These are phyloP conservation scores for Dyspetes luteomarginatus DNA, from an alignment of 2,888 invertebrate genomes.

Conservation along the genomic window DNA sequence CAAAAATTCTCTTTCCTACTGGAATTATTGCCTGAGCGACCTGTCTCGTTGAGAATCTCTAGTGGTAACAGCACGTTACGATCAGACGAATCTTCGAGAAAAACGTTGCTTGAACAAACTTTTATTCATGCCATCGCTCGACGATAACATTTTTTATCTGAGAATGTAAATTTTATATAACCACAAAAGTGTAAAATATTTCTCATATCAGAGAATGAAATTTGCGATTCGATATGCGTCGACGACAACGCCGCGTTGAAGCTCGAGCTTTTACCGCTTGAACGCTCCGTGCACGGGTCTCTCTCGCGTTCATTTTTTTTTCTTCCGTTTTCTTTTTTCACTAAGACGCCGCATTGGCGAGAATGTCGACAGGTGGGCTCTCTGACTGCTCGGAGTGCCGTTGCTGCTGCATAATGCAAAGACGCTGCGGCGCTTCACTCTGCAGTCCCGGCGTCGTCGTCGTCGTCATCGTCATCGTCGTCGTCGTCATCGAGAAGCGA, in stretches of 20 bases:
- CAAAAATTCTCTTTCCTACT: no score
- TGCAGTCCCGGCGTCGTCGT: slow-evolving; percentile 39
- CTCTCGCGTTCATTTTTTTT: not conserved
- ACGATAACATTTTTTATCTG: slow-evolving; percentile 47
- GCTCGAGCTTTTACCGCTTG: slow-evolving; percentile 63
- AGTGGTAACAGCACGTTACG: slow-evolving; percentile 46
- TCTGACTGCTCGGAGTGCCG: slow-evolving; percentile 51
- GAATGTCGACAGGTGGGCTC: slow-evolving; percentile 68
- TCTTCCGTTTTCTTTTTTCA: slow-evolving; percentile 17
- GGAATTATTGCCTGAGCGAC: no score
- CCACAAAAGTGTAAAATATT: slow-evolving; percentile 47
- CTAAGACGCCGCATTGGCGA: slow-evolving; percentile 55
- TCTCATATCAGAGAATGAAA: slow-evolving; percentile 50
- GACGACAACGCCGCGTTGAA: slow-evolving; percentile 22
- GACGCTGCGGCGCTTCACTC: slow-evolving; percentile 58
- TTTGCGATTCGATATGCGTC: slow-evolving; percentile 66
- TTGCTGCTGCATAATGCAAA: slow-evolving; percentile 68
- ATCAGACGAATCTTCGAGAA: slow-evolving; percentile 42
- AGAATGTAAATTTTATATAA: slow-evolving; percentile 57
- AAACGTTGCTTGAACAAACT: slow-evolving; percentile 34
- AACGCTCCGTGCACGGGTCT: slow-evolving; percentile 43
- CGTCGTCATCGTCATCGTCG: slow-evolving; percentile 37
- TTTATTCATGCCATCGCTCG: slow-evolving; percentile 60
- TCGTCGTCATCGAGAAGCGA: slow-evolving; percentile 43
- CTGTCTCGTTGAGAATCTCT: slow-evolving; percentile 20